Percentiles rank a stretch among this genome's conserved stretches.
Conservation (phyloP, 1,140 invertebrate genomes). For the Tetraneura akinire region DNA sequence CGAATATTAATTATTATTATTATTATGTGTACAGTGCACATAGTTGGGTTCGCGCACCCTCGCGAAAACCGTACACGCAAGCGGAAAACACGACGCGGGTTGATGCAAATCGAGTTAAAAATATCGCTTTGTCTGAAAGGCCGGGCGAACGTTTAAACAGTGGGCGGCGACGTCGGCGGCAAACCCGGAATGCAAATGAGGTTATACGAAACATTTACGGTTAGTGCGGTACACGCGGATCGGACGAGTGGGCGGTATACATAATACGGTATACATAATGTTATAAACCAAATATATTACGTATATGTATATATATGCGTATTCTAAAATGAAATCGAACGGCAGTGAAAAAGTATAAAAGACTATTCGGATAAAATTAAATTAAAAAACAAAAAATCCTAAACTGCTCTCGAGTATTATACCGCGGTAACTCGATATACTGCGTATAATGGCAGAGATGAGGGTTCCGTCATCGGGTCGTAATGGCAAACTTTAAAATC, state of each 20-base stretch:
- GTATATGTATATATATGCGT: not conserved
- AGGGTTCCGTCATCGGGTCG: too few relatives aligned
- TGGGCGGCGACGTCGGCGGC: slow-evolving; percentile 23
- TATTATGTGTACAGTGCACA: too few relatives aligned
- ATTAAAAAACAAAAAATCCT: too few relatives aligned
- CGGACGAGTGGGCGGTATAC: not conserved
- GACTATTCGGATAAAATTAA: too few relatives aligned
- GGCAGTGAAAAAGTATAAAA: not conserved
- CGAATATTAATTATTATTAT: too few relatives aligned
- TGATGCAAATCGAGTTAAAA: slow-evolving; percentile 49
- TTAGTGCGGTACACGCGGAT: not conserved
- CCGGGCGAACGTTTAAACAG: slow-evolving; percentile 29
- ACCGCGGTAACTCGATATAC: too few relatives aligned
- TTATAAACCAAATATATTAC: too few relatives aligned
- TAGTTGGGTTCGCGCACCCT: not conserved
- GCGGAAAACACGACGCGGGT: slow-evolving; percentile 27
- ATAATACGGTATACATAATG: too few relatives aligned
- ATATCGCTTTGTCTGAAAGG: slow-evolving; percentile 22
- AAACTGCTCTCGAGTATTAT: too few relatives aligned
- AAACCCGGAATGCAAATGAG: slow-evolving; percentile 41
- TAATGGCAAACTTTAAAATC: slow-evolving; percentile 24
- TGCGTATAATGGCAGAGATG: too few relatives aligned
- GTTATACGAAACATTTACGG: slow-evolving; percentile 48
- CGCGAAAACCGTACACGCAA: not conserved
- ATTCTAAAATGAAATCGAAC: not conserved